phyloP scores from a whole-genome alignment of 2,888 invertebrate genomes.

The Subacronicta megacephala region DNA sequence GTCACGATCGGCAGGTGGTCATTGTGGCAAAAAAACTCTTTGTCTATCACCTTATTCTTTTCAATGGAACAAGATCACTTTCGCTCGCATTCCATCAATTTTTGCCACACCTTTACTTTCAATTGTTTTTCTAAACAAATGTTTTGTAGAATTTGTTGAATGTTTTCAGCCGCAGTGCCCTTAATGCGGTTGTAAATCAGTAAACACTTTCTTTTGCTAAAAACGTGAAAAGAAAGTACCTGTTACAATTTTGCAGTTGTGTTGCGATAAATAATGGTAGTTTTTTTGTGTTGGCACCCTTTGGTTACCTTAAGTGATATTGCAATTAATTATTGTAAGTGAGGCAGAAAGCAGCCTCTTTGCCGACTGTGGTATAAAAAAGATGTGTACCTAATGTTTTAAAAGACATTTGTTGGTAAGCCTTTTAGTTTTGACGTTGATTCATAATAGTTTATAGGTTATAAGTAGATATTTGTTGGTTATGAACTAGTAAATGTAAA shows the following conservation, averaged over 20 bases:
- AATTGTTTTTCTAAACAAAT: constrained; percentile 51
- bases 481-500: too few species aligned
- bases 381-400: constrained; percentile 10
- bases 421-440: constrained; percentile 5
- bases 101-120: constrained; percentile 77
- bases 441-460: background rate
- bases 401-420: background rate
- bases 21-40: constrained; percentile 67
- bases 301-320: constrained; percentile 50
- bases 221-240: constrained; percentile 74
- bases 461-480: too few species aligned
- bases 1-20: constrained; percentile 80
- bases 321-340: constrained; percentile 50
- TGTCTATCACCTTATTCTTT: constrained; percentile 64
- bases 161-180: constrained; percentile 71
- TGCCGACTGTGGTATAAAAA: constrained; percentile 4
- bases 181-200: constrained; percentile 82
- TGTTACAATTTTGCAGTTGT: constrained; percentile 77
- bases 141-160: constrained; percentile 71
- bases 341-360: constrained; percentile 31
- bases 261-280: constrained; percentile 46
- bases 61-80: constrained; percentile 72
- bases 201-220: constrained; percentile 77
- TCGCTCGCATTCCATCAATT: constrained; percentile 79
- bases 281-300: constrained; percentile 50